Evolutionary conservation across 2,113 vertebrate genomes (phyloP).

Genomic region (Odontesthes bonariensis): DNA sequence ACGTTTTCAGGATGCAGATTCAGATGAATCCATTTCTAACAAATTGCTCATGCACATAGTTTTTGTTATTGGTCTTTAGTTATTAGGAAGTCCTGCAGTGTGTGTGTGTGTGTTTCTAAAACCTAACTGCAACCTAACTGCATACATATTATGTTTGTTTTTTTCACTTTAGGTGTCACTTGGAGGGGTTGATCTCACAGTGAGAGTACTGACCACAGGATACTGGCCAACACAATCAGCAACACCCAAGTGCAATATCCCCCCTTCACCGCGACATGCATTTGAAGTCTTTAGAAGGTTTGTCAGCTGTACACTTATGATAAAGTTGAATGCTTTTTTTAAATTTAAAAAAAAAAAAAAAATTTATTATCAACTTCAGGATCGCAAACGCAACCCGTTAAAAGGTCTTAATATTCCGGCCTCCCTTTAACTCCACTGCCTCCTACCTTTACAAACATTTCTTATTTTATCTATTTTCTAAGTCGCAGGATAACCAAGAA

Average conservation of each 20-base stretch:
- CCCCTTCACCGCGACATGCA: slow-evolving; percentile 95
- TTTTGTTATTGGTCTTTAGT: background rate
- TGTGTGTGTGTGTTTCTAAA: background rate
- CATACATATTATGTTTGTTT: background rate
- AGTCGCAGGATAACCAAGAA: no score
- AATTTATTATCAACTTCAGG: no score
- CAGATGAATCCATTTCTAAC: no score
- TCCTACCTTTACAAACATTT: background rate
- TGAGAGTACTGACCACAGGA: slow-evolving; percentile 96
- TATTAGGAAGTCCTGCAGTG: background rate
- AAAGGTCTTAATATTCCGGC: background rate
- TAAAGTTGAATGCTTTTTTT: background rate
- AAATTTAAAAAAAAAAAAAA: no score
- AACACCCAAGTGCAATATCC: slow-evolving; percentile 99
- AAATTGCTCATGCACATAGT: background rate
- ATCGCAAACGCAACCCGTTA: background rate
- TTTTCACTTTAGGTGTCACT: slow-evolving; percentile 87
- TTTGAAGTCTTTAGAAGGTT: slow-evolving; percentile 99
- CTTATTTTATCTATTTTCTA: background rate
- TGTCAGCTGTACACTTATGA: no score
- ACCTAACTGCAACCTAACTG: background rate
- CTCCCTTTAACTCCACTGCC: background rate
- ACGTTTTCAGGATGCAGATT: background rate
- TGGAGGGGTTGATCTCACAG: slow-evolving; percentile 96
- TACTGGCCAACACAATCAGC: slow-evolving; percentile 99